Conservation (phyloP, 1,140 invertebrate genomes). For the Parapsyche elsis region DNA sequence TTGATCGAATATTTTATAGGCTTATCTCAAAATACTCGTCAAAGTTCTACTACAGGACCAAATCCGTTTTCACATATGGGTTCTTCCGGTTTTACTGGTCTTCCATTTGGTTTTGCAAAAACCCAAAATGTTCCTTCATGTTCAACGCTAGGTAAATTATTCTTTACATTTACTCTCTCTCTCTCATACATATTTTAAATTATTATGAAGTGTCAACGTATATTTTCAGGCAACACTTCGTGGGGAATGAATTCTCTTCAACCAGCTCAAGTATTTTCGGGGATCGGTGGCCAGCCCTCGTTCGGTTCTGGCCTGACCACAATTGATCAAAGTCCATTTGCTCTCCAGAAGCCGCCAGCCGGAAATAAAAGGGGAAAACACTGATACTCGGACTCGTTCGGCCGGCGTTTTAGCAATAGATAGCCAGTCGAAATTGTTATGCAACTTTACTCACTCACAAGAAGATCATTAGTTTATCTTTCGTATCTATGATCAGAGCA, state of each 20-base stretch:
- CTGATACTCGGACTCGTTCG: constrained; percentile 60
- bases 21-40: constrained; percentile 21
- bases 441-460: not conserved
- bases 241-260: constrained; percentile 42
- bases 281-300: not conserved
- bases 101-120: constrained; percentile 48
- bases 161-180: not conserved
- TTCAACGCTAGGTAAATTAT: constrained; percentile 58
- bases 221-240: constrained; percentile 42
- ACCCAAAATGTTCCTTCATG: constrained; percentile 58
- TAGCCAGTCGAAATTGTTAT: constrained; percentile 29
- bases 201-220: not conserved
- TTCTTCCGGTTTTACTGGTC: constrained; percentile 52
- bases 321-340: constrained; percentile 65
- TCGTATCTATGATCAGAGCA: too few species aligned
- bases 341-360: constrained; percentile 77
- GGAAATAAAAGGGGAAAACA: constrained; percentile 79
- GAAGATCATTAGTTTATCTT: too few species aligned
- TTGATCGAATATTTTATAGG: constrained; percentile 4
- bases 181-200: not conserved
- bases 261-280: not conserved
- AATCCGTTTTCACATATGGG: constrained; percentile 64
- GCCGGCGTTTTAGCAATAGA: constrained; percentile 40
- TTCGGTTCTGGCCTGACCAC: constrained; percentile 48
- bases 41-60: constrained; percentile 60